A percentile compares a stretch with the other conserved stretches of the same genome.
Conservation (phyloP, 2,888 invertebrate genomes). For the Andricus curvator region DNA sequence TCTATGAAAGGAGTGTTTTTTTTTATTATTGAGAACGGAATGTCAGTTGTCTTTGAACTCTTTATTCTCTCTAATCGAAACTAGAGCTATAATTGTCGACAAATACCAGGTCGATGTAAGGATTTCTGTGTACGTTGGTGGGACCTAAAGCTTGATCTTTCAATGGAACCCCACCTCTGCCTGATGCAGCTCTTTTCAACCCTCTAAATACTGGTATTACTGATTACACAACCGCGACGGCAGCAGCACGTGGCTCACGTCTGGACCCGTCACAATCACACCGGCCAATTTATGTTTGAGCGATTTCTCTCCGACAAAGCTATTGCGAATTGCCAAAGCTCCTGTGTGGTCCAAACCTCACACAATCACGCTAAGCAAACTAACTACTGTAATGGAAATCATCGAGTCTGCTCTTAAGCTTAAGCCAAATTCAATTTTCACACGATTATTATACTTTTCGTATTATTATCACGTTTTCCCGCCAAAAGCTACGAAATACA, state of each 20-base stretch:
- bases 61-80: slow-evolving; percentile 7
- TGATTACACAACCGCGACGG: slow-evolving; percentile 75
- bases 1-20: neutral
- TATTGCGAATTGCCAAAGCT: slow-evolving; percentile 38
- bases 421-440: neutral
- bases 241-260: slow-evolving; percentile 74
- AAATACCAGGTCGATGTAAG: slow-evolving; percentile 17
- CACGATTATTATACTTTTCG: slow-evolving; percentile 3
- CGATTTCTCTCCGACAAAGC: slow-evolving; percentile 69
- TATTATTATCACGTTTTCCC: neutral
- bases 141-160: slow-evolving; percentile 58
- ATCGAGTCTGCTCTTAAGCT: neutral
- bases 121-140: slow-evolving; percentile 19
- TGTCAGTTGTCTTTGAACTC: slow-evolving; percentile 11
- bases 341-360: slow-evolving; percentile 28
- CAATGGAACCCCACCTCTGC: slow-evolving; percentile 63
- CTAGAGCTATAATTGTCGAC: slow-evolving; percentile 19
- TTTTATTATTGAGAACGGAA: neutral
- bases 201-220: slow-evolving; percentile 71
- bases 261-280: slow-evolving; percentile 76
- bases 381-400: slow-evolving; percentile 42
- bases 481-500: neutral
- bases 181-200: slow-evolving; percentile 62
- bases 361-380: slow-evolving; percentile 45
- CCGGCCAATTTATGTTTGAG: slow-evolving; percentile 77